Evolutionary conservation across 2,797 vertebrate genomes (phyloP), one percentile per base, ranked within the genome.

Genomic region (Bucorvus abyssinicus): DNA sequence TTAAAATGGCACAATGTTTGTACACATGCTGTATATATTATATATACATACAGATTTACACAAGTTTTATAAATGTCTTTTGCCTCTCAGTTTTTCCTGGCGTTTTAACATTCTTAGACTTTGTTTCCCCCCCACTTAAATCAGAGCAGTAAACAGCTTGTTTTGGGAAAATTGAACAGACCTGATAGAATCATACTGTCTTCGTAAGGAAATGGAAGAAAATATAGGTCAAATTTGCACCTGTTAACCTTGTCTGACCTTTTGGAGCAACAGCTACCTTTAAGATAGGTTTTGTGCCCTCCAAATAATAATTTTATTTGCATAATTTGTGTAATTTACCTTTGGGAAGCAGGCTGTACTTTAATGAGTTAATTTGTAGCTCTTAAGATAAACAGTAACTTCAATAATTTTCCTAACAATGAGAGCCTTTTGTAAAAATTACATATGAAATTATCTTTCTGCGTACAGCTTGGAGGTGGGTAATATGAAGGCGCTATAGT

Each of bases 321-420:
- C 60, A 69, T 85, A 74, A 70, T 93, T 81, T 95, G 26, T 73
- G 40, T 85, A 78, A 67, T 84, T 93, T 89, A 73, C 42, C 56
- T 89, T 79, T 82, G 44, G 32, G 69, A 76, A 84, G 30, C 34
- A 87, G 36, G 14, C 50, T 57, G 8, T 75, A 84, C 24, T 81
- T 87, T 34, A 92, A 79, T 78, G 83, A 91, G 36, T 93, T 93
- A 81, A 84, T 87, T 91, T 94, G 63, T 90, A 87, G 53, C 71
- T 93, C 90, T 64, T 91, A 85, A 88, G 76, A 91, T 81, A 92
- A 84, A 91, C 42, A 83, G 45, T 84, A 91, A 78, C 67, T 68
- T 74, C 57, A 89, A 4, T 86, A 79, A 75, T 90, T 92, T 75
- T 87, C 67, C 24, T 56, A 81, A 82, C 74, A 78, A 83, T 30